Evolutionary conservation across 2,113 vertebrate species (phyloP).

Genomic region (Gopherus flavomarginatus): DNA sequence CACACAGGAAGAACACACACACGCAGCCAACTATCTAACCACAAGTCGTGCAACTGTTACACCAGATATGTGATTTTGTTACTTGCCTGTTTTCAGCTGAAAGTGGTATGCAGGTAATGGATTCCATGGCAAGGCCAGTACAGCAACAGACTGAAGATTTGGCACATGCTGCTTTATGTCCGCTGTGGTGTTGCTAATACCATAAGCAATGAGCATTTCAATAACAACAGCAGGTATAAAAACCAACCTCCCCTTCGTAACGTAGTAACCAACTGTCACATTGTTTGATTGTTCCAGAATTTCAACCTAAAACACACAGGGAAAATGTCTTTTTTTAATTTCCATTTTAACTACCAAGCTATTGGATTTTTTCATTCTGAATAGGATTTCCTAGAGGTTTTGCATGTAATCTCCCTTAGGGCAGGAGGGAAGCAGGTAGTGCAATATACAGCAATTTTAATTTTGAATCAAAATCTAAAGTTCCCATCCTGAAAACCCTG

Average conservation of each 20-base stretch:
- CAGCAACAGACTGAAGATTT: conserved; percentile 87
- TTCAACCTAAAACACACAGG: conserved; percentile 83
- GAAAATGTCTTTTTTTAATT: neutral
- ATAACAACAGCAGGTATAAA: conserved; percentile 88
- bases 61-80: fast-evolving
- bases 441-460: neutral
- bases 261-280: conserved; percentile 92
- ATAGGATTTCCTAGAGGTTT: neutral
- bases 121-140: conserved; percentile 88
- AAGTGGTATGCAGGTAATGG: conserved; percentile 85
- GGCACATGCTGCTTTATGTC: conserved; percentile 91
- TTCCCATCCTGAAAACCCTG: neutral
- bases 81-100: conserved; percentile 95
- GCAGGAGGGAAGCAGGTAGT: neutral
- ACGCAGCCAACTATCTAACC: too few species aligned
- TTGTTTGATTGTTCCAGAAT: conserved; percentile 90
- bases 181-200: conserved; percentile 87
- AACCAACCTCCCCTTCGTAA: conserved; percentile 84
- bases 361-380: neutral
- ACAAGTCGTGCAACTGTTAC: fast-evolving
- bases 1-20: too few species aligned
- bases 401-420: neutral
- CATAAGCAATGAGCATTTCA: conserved; percentile 85
- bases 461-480: neutral
- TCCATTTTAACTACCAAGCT: neutral